Conservation (phyloP, 2,888 invertebrate species). For the Pteria penguin region DNA sequence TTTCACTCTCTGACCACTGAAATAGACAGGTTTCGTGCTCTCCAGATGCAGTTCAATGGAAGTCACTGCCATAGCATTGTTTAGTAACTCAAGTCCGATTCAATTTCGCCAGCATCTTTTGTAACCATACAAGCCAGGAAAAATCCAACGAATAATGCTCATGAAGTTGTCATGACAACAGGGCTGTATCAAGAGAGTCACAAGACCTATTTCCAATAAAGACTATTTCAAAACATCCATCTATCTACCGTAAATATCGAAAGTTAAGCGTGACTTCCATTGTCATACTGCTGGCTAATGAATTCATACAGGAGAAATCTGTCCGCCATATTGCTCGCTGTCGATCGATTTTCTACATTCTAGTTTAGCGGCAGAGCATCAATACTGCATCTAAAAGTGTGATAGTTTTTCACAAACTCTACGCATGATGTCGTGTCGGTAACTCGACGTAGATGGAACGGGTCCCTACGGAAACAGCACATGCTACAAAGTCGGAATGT, state of each 20-base stretch:
- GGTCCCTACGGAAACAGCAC: no score
- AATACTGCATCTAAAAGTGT: neutral
- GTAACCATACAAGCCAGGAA: neutral
- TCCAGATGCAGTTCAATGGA: constrained; percentile 70
- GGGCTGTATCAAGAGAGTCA: no score
- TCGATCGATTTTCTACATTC: neutral
- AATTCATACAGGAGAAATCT: neutral
- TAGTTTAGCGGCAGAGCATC: neutral
- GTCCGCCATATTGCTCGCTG: constrained; percentile 4
- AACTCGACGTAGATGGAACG: no score
- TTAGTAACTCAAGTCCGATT: neutral
- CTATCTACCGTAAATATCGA: no score
- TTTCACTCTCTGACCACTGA: constrained; percentile 71
- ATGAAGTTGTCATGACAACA: neutral
- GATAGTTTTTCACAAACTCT: neutral
- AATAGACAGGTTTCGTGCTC: constrained; percentile 70
- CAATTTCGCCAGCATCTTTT: neutral
- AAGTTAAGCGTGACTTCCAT: no score
- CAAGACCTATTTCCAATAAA: no score
- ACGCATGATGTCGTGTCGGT: no score
- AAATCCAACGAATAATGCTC: neutral
- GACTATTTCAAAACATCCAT: no score
- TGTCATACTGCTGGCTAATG: no score
- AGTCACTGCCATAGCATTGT: constrained; percentile 59
- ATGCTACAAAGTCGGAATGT: no score